These are phyloP conservation scores for Emydoidea blandingii DNA, from an alignment of 2,797 vertebrate species.

Conservation along the genomic window DNA sequence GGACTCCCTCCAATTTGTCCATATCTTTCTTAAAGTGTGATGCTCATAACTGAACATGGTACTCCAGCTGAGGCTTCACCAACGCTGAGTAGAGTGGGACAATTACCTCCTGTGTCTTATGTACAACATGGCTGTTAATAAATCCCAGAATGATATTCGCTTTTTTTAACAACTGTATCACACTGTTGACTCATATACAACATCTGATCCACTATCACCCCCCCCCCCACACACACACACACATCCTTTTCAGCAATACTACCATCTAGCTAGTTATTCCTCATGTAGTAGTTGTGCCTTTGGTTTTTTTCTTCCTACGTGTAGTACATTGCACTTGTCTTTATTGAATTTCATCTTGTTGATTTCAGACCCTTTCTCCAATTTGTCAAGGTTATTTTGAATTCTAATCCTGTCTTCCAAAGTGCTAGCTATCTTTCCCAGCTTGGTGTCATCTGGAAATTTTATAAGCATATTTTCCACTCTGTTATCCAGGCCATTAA, in stretches of 20 bases:
- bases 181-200: neutral
- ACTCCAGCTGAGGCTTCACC: neutral
- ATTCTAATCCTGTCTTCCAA: no score
- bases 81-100: neutral
- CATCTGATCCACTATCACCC: neutral
- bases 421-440: no score
- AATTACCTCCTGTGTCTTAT: neutral
- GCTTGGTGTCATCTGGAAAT: no score
- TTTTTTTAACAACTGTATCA: neutral
- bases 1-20: neutral
- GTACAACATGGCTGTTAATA: neutral
- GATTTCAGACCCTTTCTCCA: no score
- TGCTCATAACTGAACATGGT: neutral
- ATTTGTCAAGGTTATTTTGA: no score
- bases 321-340: neutral
- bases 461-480: no score
- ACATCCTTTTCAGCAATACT: neutral
- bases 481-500: no score
- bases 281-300: neutral
- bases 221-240: no score
- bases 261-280: neutral
- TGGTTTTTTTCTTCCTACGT: neutral
- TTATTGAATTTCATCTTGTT: neutral
- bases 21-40: neutral
- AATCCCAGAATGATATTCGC: neutral